These are phyloP conservation scores for Octopus sinensis DNA, from an alignment of 1,140 invertebrate species.

Conservation along the genomic window DNA sequence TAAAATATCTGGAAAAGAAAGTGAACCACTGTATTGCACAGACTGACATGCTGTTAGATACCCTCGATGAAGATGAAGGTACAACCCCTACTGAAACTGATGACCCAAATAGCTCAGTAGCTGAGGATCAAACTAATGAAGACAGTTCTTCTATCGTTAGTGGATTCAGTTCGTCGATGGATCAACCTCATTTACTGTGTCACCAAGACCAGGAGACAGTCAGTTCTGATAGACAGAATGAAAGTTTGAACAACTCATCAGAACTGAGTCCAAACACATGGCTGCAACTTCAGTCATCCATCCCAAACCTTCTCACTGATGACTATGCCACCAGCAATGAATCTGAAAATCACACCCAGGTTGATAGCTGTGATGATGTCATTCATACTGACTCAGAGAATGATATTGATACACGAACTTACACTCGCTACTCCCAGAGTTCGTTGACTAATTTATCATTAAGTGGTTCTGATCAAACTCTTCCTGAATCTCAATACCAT, in stretches of 20 bases:
- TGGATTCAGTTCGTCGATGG: neutral
- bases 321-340: neutral
- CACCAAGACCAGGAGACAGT: neutral
- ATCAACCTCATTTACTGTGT: neutral
- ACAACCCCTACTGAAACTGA: neutral
- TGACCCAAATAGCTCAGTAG: neutral
- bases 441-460: neutral
- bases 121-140: neutral
- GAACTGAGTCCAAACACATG: neutral
- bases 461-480: neutral
- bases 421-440: neutral
- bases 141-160: neutral
- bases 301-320: neutral
- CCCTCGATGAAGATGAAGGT: slow-evolving; percentile 29
- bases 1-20: slow-evolving; percentile 50
- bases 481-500: neutral
- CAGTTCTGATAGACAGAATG: neutral
- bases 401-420: neutral
- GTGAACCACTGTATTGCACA: slow-evolving; percentile 53
- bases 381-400: neutral
- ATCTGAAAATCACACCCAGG: no score
- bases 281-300: neutral
- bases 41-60: slow-evolving; percentile 46
- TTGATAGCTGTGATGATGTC: neutral
- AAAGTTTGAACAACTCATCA: neutral